A percentile compares a stretch with the other conserved stretches of the same genome.
Evolutionary conservation across 2,113 vertebrate species (phyloP).

Genomic region (Nesoenas mayeri): DNA sequence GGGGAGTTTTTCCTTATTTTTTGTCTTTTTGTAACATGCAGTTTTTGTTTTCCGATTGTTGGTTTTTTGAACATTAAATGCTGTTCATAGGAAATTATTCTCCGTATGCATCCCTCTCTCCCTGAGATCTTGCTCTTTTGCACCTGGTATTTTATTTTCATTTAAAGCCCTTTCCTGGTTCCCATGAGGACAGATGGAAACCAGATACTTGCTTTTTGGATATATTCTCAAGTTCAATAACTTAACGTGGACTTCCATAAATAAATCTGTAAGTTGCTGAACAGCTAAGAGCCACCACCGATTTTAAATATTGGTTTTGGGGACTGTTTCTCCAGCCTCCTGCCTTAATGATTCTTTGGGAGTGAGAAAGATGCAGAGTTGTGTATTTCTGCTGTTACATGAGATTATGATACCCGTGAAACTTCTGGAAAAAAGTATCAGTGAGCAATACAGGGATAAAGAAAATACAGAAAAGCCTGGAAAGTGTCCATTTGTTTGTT

Average conservation of each 20-base stretch:
- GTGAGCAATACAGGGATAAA: not conserved
- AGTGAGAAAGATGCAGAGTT: not conserved
- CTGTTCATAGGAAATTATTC: not conserved
- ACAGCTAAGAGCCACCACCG: conserved; percentile 3
- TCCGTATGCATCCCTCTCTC: not conserved
- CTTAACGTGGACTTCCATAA: conserved; percentile 38
- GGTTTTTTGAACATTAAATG: not conserved
- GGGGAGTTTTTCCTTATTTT: not conserved
- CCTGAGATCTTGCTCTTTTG: conserved; percentile 23
- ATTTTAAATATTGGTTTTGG: conserved; percentile 33
- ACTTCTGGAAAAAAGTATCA: not conserved
- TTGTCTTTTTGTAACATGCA: not conserved
- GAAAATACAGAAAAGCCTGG: not conserved
- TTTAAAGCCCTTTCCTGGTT: conserved; percentile 14
- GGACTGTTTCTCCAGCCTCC: not conserved
- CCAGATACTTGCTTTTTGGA: conserved; percentile 64
- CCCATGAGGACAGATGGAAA: conserved; percentile 67
- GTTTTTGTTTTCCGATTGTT: not conserved
- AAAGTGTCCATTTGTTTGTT: not conserved
- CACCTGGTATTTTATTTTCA: conserved; percentile 49
- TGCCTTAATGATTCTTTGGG: not conserved
- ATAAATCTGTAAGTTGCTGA: conserved; percentile 55
- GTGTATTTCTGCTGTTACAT: not conserved
- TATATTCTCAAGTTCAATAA: conserved; percentile 45
- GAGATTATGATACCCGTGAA: not conserved